Conservation (phyloP, 2,113 vertebrate species). For the Picathartes gymnocephalus region DNA sequence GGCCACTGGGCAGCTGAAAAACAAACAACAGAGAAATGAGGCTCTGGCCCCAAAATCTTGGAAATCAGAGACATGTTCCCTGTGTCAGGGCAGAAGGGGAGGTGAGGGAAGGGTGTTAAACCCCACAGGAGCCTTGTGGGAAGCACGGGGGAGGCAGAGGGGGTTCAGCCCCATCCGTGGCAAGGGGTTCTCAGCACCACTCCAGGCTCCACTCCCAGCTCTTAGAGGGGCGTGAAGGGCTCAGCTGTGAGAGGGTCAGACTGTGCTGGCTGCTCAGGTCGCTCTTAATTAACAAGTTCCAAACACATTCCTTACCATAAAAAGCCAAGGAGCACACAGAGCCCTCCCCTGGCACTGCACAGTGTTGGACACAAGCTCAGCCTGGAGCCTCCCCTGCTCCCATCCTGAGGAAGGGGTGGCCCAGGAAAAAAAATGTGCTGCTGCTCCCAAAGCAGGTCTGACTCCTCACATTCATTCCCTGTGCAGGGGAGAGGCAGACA, state of each 20-base stretch:
- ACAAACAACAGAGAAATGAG: accelerated
- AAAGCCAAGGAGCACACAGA: background rate
- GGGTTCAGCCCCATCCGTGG: background rate
- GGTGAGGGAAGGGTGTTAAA: background rate
- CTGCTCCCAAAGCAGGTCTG: background rate
- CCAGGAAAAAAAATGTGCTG: accelerated
- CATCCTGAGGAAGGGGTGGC: background rate
- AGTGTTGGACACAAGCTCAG: background rate
- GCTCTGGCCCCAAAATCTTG: background rate
- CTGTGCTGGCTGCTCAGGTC: background rate
- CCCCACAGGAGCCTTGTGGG: background rate
- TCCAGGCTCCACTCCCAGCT: background rate
- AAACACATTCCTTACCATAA: conserved; percentile 59
- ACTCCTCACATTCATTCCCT: background rate
- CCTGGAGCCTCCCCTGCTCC: background rate
- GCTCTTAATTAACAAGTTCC: background rate
- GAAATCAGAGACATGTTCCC: accelerated
- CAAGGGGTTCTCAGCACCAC: background rate
- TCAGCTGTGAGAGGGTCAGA: background rate
- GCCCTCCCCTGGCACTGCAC: background rate
- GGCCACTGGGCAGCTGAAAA: background rate
- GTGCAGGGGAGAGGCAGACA: background rate
- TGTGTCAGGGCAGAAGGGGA: accelerated
- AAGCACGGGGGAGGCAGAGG: background rate
- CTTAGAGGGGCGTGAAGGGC: background rate